Conservation (phyloP, 2,888 invertebrate genomes). For the Aspidapion aeneum region DNA sequence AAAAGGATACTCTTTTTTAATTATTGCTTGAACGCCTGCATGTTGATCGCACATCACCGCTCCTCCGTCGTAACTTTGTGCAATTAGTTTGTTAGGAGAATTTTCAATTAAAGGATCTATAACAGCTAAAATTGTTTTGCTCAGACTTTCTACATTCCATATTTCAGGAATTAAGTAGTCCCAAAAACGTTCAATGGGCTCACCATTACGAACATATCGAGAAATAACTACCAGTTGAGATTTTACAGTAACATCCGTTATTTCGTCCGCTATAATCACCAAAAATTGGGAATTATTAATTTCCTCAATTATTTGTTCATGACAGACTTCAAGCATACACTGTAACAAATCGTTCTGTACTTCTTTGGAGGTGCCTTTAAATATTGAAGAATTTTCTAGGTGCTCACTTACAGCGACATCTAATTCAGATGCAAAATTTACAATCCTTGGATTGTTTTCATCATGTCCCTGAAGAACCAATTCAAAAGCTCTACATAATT, state of each 20-base stretch:
- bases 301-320: constrained; percentile 30
- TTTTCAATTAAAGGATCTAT: constrained; percentile 16
- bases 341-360: constrained; percentile 38
- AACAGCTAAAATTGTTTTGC: constrained; percentile 14
- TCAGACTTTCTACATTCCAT: constrained; percentile 19
- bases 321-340: constrained; percentile 35
- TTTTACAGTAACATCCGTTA: constrained; percentile 30
- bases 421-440: constrained; percentile 33
- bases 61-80: constrained; percentile 23
- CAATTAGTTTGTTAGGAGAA: constrained; percentile 19
- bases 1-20: constrained; percentile 21
- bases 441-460: constrained; percentile 31
- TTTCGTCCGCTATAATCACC: constrained; percentile 37
- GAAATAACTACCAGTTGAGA: constrained; percentile 32
- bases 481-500: constrained; percentile 35
- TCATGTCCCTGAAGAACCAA: constrained; percentile 35
- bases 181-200: constrained; percentile 30
- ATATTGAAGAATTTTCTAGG: constrained; percentile 29
- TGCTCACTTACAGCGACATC: constrained; percentile 32
- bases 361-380: constrained; percentile 35
- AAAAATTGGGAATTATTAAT: constrained; percentile 25
- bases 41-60: constrained; percentile 21
- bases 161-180: constrained; percentile 26
- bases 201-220: constrained; percentile 29
- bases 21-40: constrained; percentile 19